These are phyloP conservation scores for Probaryconus sp. DNA, from an alignment of 1,140 invertebrate genomes.

Conservation along the genomic window DNA sequence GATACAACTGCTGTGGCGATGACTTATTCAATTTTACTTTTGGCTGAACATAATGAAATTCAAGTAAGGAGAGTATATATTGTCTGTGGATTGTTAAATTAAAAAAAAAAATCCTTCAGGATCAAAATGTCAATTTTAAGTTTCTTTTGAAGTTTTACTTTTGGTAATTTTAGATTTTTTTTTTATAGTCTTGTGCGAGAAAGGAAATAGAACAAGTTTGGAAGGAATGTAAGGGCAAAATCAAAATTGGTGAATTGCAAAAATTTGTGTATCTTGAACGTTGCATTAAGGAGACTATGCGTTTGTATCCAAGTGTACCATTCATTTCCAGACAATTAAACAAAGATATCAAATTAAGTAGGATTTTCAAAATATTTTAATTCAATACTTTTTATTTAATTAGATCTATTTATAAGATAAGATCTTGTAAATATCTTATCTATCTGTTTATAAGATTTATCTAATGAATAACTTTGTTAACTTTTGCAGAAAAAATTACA, in stretches of 20 bases:
- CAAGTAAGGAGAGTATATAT: conserved; percentile 75
- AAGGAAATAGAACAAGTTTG: conserved; percentile 79
- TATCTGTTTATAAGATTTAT: no score
- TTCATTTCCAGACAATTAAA: conserved; percentile 81
- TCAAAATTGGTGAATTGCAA: conserved; percentile 26
- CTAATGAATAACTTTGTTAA: no score
- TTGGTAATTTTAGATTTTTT: conserved; percentile 1
- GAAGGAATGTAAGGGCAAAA: conserved; percentile 66
- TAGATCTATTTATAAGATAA: no score
- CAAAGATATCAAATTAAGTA: conserved; percentile 81
- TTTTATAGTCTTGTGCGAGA: conserved; percentile 12
- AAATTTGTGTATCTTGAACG: conserved; percentile 81
- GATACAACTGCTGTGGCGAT: conserved; percentile 84
- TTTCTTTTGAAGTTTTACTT: neutral
- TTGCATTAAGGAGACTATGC: conserved; percentile 84
- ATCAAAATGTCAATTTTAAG: no score
- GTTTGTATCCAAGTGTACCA: conserved; percentile 86
- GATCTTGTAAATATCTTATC: no score
- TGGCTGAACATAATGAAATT: conserved; percentile 80
- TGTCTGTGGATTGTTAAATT: neutral
- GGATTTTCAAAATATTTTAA: conserved; percentile 12
- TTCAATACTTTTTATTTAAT: no score
- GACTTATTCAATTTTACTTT: conserved; percentile 79
- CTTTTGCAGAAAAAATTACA: conserved; percentile 67
- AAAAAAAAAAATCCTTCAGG: no score